Conservation (phyloP, 2,113 vertebrate genomes). For the Narcine bancroftii region DNA sequence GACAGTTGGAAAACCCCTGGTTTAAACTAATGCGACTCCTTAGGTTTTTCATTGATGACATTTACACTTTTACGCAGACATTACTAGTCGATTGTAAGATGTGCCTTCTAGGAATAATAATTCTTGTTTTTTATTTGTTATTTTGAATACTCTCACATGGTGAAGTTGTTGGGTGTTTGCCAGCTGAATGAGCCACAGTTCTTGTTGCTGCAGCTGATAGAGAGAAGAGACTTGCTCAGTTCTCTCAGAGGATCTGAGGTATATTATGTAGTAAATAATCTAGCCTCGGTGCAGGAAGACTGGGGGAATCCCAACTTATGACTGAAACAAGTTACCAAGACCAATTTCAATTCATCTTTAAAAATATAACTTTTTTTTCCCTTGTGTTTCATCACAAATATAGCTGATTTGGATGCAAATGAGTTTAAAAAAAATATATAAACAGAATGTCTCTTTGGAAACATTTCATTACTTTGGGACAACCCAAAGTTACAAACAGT, state of each 20-base stretch:
- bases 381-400: too few species aligned
- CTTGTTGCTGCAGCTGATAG: constrained; percentile 23
- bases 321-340: not conserved
- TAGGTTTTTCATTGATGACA: not conserved
- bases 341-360: not conserved
- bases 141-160: constrained; percentile 5
- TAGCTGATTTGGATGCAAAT: too few species aligned
- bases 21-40: not conserved
- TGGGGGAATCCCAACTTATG: too few species aligned
- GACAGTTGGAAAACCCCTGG: too few species aligned
- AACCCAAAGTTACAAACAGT: too few species aligned
- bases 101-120: not conserved
- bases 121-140: not conserved
- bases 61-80: not conserved
- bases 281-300: too few species aligned
- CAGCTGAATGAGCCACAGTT: constrained; percentile 30
- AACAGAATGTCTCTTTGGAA: too few species aligned
- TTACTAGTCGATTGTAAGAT: not conserved
- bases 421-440: too few species aligned
- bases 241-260: constrained; percentile 17
- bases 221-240: constrained; percentile 33
- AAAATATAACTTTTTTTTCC: not conserved
- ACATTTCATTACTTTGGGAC: too few species aligned
- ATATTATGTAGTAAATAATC: not conserved
- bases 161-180: constrained; percentile 31